A percentile compares a stretch with the other conserved stretches of the same genome.
These are phyloP conservation scores for Harpalus rubripes DNA, from an alignment of 2,888 invertebrate species.

Conservation along the genomic window DNA sequence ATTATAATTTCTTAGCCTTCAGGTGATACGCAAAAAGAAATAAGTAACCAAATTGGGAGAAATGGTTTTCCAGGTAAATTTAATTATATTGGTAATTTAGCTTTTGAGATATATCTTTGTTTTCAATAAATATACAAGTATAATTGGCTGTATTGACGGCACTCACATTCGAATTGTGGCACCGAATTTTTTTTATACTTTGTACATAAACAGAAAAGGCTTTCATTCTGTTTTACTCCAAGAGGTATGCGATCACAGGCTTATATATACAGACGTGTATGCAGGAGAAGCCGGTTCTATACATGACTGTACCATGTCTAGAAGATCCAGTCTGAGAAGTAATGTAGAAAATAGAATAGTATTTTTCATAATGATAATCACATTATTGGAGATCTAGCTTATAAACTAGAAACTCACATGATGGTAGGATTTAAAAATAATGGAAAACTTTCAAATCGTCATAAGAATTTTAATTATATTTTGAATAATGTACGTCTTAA, in stretches of 20 bases:
- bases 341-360: background rate
- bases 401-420: background rate
- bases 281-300: slow-evolving; percentile 68
- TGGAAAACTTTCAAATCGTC: background rate
- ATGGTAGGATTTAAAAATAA: background rate
- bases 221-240: slow-evolving; percentile 64
- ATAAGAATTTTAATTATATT: background rate
- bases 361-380: background rate
- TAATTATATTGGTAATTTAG: too few relatives aligned
- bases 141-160: background rate
- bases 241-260: slow-evolving; percentile 67
- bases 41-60: too few relatives aligned
- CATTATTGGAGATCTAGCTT: background rate
- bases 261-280: slow-evolving; percentile 67
- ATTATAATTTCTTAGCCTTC: too few relatives aligned
- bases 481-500: background rate
- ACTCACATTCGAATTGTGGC: slow-evolving; percentile 14
- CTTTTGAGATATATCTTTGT: too few relatives aligned
- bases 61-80: too few relatives aligned
- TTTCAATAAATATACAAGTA: background rate
- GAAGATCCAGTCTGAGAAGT: slow-evolving; percentile 42
- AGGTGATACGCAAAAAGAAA: too few relatives aligned
- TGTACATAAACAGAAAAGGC: background rate
- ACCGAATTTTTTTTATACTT: background rate
- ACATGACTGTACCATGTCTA: slow-evolving; percentile 67